Conservation (phyloP, 2,797 vertebrate species). For the Anas bernieri region DNA sequence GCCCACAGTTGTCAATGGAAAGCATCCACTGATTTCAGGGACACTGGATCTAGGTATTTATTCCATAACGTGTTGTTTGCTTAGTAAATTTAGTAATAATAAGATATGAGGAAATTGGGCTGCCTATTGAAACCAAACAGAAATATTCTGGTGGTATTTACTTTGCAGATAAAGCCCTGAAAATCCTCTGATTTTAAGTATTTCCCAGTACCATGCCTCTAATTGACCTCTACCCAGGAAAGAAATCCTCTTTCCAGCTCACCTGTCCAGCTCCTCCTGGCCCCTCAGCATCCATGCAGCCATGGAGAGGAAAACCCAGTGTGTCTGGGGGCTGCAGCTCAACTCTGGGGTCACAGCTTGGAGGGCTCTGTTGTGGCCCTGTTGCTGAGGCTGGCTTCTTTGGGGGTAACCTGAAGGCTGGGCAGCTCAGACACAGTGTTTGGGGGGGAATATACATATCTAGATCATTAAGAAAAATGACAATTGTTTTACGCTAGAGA, state of each 20-base stretch:
- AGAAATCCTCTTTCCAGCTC: neutral
- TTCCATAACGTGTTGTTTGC: neutral
- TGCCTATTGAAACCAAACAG: neutral
- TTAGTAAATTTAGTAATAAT: neutral
- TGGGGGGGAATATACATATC: neutral
- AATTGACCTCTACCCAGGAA: neutral
- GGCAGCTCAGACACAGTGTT: neutral
- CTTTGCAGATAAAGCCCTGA: neutral
- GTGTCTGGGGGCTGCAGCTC: neutral
- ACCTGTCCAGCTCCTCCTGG: neutral
- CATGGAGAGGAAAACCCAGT: neutral
- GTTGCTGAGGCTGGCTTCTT: neutral
- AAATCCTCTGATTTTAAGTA: neutral
- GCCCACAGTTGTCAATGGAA: neutral
- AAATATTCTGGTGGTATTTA: neutral
- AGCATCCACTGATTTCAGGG: neutral
- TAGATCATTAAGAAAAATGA: neutral
- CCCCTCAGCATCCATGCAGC: neutral
- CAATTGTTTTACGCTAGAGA: rapidly evolving
- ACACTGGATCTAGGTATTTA: neutral
- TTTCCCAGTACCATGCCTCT: neutral
- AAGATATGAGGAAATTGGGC: neutral
- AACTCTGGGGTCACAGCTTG: rapidly evolving
- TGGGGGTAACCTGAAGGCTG: neutral
- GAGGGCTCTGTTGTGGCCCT: neutral